Evolutionary conservation across 2,797 vertebrate species (phyloP).

Genomic region (Danionella dracula): DNA sequence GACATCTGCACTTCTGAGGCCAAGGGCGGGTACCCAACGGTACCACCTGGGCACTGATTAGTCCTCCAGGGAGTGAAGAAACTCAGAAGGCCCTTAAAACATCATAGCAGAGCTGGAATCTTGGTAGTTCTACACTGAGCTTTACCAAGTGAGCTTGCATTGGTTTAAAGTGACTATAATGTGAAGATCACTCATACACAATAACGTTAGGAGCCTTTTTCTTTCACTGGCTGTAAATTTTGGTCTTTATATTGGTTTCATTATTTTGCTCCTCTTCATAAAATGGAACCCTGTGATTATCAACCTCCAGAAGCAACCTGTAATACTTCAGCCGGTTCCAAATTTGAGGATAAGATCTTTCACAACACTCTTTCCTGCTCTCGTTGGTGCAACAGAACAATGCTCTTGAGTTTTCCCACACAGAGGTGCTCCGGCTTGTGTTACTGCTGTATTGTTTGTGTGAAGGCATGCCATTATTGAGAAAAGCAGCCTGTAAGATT

Average conservation of each 20-base stretch:
- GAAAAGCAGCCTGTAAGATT: conserved; percentile 3
- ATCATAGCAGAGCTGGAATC: not conserved
- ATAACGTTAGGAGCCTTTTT: not conserved
- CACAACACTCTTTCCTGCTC: conserved; percentile 19
- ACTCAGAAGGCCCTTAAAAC: not conserved
- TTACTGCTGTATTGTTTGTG: conserved; percentile 54
- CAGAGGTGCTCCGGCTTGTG: conserved; percentile 50
- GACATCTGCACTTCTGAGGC: conserved; percentile 59
- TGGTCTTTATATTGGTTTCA: too few species aligned
- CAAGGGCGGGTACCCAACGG: conserved; percentile 45
- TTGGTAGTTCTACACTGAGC: not conserved
- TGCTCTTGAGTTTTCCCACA: conserved; percentile 54
- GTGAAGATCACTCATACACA: not conserved
- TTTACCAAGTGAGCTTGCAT: not conserved
- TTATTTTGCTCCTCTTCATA: conserved; percentile 9
- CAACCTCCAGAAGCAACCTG: not conserved
- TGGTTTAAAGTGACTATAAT: not conserved
- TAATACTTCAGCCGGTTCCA: conserved; percentile 22
- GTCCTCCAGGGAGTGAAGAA: conserved; percentile 8
- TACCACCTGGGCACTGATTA: conserved; percentile 55
- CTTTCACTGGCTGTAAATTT: too few species aligned
- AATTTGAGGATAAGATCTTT: conserved; percentile 30
- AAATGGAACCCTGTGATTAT: conserved; percentile 7
- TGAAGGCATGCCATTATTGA: conserved; percentile 56
- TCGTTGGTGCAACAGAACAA: conserved; percentile 35